phyloP scores from a whole-genome alignment of 1,140 invertebrate genomes.

The Steinernema khuongi region DNA sequence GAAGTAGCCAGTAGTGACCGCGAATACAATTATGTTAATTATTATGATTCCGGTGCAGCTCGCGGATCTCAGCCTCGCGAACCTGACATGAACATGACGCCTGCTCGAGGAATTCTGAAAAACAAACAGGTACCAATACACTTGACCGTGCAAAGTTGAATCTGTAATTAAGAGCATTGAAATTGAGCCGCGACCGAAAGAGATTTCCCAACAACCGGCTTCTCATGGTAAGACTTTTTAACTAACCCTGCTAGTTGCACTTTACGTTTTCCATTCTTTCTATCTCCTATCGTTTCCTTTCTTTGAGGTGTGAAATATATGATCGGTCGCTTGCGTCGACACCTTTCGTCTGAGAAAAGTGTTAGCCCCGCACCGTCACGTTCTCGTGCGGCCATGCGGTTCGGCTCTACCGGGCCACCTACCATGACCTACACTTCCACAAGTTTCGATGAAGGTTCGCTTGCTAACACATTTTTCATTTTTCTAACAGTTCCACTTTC shows the following conservation, averaged over 20 bases:
- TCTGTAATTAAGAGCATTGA: slow-evolving; percentile 26
- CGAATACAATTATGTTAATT: slow-evolving; percentile 53
- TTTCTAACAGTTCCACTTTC: neutral
- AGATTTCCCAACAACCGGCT: slow-evolving; percentile 3
- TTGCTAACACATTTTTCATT: neutral
- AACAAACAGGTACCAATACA: slow-evolving; percentile 50
- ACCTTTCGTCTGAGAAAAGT: slow-evolving; percentile 38
- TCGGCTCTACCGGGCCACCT: neutral
- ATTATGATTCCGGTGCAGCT: slow-evolving; percentile 48
- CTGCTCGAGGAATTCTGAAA: slow-evolving; percentile 51
- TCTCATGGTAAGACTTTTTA: slow-evolving; percentile 5
- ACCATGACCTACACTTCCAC: neutral
- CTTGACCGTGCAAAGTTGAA: slow-evolving; percentile 26
- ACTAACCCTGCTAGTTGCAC: neutral
- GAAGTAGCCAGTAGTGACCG: slow-evolving; percentile 31
- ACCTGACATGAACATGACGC: slow-evolving; percentile 42
- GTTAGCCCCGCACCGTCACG: slow-evolving; percentile 23
- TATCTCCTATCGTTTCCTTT: slow-evolving; percentile 6
- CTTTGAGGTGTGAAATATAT: slow-evolving; percentile 31
- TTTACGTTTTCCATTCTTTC: slow-evolving; percentile 1
- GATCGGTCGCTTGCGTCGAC: slow-evolving; percentile 40
- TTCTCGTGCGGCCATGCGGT: slow-evolving; percentile 26
- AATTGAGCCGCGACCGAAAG: slow-evolving; percentile 39
- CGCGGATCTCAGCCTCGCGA: slow-evolving; percentile 36
- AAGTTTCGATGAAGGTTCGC: slow-evolving; percentile 14